Evolutionary conservation across 2,797 vertebrate genomes (phyloP), one percentile per base, ranked within the genome.

Genomic region (Acropternis orthonyx): DNA sequence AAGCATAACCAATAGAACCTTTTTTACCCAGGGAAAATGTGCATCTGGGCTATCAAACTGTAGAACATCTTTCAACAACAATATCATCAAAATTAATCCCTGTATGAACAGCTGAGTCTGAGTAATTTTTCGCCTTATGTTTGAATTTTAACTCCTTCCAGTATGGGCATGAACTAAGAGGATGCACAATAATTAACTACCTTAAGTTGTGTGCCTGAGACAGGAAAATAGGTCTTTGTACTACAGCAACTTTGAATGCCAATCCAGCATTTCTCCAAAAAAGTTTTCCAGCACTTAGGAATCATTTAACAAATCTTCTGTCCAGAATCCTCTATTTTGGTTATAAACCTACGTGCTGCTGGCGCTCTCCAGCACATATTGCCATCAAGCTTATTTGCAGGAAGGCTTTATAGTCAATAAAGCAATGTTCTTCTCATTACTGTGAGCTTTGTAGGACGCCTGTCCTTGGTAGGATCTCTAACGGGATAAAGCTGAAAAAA

Each of bases 1-100:
- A 78, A 85, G 72, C 68, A 74, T 89, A 87, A 80, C 83, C 30
- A 76, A 84, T 39, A 32, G 75, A 95, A 92, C 46, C 26, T 84
- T 91, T 88, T 28, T 55, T 93, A 90, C 19, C 41, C 28, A 63
- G 88, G 55, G 39, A 91, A 94, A 94, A 89, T 46, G 59, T 2
- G 2, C 94, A 96, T 93, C 89, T 96, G 95, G 5, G 1, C 72
- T 91, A 88, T 89, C 73, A 96, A 94, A 82, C 34, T 56, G 27
- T 32, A 77, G 61, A 91, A 75, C 27, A 28, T 22, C n/a, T 76
- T 91, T 96, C 76, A 93, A 80, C 81, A 69, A 69, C 14, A 3
- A 9, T 77, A 62, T 71, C 46, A 88, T 94, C 44, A 96, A 92
- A 96, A 93, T 77, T 95, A 94, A 95, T 93, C 66, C 93, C 67